These are phyloP conservation scores for Asbolus verrucosus DNA, from an alignment of 1,140 invertebrate species.

Conservation along the genomic window DNA sequence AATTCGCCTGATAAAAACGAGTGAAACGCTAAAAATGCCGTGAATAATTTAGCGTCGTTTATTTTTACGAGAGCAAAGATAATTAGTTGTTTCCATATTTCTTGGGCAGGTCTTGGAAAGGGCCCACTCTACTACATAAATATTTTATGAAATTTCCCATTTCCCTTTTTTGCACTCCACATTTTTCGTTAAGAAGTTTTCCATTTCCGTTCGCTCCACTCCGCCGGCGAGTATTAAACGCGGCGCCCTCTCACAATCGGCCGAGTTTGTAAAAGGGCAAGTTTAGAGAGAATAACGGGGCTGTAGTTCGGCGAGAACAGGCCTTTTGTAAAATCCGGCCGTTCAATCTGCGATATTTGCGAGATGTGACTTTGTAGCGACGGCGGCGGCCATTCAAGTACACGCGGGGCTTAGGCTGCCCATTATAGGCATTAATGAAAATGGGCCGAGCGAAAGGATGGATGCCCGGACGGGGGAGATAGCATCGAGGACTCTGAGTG, in stretches of 20 bases:
- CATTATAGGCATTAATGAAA: conserved; percentile 55
- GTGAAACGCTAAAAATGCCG: conserved; percentile 29
- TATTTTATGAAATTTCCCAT: conserved; percentile 37
- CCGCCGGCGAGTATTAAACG: conserved; percentile 36
- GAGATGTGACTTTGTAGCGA: conserved; percentile 38
- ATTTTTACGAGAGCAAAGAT: conserved; percentile 40
- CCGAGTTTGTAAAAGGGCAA: conserved; percentile 35
- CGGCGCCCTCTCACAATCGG: conserved; percentile 33
- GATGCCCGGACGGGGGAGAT: conserved; percentile 43
- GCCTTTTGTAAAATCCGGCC: conserved; percentile 38
- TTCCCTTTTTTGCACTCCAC: conserved; percentile 33
- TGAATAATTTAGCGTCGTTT: conserved; percentile 40
- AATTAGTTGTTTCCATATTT: conserved; percentile 40
- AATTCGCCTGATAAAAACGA: background rate
- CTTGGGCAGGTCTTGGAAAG: conserved; percentile 4
- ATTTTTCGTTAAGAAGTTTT: conserved; percentile 40
- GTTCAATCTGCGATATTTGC: conserved; percentile 44
- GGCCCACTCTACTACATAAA: conserved; percentile 22
- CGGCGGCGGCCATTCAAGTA: conserved; percentile 22
- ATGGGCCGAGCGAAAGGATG: conserved; percentile 50
- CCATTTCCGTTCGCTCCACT: conserved; percentile 37
- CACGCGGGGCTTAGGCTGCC: conserved; percentile 41
- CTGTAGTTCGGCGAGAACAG: conserved; percentile 38
- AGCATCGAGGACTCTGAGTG: conserved; percentile 55
- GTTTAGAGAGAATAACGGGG: conserved; percentile 26